Percentiles rank a stretch among this genome's conserved stretches.
Evolutionary conservation across 2,888 invertebrate genomes (phyloP).

Genomic region (Oligia latruncula): DNA sequence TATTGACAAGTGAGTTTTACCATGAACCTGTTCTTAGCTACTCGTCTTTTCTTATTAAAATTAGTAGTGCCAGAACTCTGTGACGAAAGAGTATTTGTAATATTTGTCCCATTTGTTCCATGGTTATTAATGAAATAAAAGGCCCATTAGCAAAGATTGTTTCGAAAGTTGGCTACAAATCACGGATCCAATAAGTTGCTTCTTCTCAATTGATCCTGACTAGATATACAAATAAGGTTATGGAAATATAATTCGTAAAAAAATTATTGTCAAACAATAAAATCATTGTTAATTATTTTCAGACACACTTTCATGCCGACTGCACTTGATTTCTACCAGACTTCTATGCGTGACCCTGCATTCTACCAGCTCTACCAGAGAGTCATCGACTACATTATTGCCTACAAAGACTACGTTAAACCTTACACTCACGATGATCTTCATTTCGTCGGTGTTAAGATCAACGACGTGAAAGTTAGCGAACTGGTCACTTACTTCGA

Average conservation of each 20-base stretch:
- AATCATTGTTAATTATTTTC: conserved; percentile 47
- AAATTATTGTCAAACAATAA: not conserved
- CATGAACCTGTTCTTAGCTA: not conserved
- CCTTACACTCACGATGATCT: conserved; percentile 91
- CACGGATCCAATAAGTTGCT: not conserved
- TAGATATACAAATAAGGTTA: not conserved
- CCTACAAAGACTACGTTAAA: conserved; percentile 90
- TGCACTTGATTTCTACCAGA: conserved; percentile 91
- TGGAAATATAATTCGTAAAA: not conserved
- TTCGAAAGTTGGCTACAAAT: not conserved
- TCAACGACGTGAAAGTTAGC: conserved; percentile 91
- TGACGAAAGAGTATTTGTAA: not conserved
- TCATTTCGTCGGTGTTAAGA: conserved; percentile 90
- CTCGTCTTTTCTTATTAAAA: too few species aligned
- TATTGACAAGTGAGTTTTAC: conserved; percentile 73
- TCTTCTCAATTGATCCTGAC: too few species aligned
- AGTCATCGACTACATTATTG: conserved; percentile 89
- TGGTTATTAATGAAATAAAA: not conserved
- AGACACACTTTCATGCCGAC: conserved; percentile 88
- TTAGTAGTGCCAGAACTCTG: not conserved
- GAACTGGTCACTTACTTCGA: conserved; percentile 92
- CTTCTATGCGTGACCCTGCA: conserved; percentile 93
- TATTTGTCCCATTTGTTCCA: too few species aligned
- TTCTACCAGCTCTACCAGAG: conserved; percentile 93
- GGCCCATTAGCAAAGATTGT: too few species aligned